Evolutionary conservation across 1,140 invertebrate genomes (phyloP).

Genomic region (Pentalonia nigronervosa): DNA sequence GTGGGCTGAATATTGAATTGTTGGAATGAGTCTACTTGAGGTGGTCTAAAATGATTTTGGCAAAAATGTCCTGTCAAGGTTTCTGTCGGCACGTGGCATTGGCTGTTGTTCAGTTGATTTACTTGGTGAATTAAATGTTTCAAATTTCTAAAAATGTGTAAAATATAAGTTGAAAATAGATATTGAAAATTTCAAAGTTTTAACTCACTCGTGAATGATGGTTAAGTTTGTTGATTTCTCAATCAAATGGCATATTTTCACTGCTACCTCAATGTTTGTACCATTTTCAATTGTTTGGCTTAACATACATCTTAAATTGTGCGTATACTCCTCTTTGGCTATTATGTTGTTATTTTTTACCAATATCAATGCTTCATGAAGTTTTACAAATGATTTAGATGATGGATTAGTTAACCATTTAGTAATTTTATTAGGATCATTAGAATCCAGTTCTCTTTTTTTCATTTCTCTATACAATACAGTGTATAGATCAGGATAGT

Average conservation of each 20-base stretch:
- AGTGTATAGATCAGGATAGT: not conserved
- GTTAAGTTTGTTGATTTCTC: not conserved
- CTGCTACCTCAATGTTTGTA: not conserved
- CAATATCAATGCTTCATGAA: slow-evolving; percentile 33
- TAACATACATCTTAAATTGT: not conserved
- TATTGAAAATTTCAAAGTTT: not conserved
- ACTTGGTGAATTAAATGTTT: not conserved
- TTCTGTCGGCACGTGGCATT: not conserved
- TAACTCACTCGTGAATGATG: not conserved
- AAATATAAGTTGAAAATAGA: not conserved
- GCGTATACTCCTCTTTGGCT: not conserved
- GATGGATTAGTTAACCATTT: slow-evolving; percentile 19
- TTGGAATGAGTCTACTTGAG: not conserved
- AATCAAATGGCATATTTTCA: slow-evolving; percentile 28
- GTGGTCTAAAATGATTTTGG: not conserved
- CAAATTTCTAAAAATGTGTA: slow-evolving; percentile 12
- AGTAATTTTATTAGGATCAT: slow-evolving; percentile 39
- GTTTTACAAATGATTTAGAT: not conserved
- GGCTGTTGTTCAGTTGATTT: not conserved
- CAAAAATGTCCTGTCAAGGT: not conserved
- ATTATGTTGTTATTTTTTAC: slow-evolving; percentile 26
- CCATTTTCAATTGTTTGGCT: slow-evolving; percentile 13
- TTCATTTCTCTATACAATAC: not conserved
- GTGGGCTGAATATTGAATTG: not conserved
- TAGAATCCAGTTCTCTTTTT: slow-evolving; percentile 2